phyloP scores from a whole-genome alignment of 2,888 invertebrate genomes.

The Drosophila austrosaltans region DNA sequence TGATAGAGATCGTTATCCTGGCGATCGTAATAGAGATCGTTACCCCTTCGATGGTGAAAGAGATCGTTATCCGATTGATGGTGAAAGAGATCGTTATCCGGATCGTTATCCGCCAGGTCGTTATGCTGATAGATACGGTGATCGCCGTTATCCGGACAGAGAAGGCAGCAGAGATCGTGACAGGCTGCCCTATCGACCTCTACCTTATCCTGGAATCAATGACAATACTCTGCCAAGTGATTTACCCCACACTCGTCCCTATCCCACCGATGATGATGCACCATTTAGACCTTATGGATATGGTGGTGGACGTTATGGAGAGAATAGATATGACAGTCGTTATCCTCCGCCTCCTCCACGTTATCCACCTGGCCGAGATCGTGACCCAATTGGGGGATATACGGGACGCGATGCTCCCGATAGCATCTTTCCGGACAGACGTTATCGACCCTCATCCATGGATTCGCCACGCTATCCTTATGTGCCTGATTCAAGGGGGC shows the following conservation, averaged over 20 bases:
- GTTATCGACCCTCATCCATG: slow-evolving; percentile 82
- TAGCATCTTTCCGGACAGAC: slow-evolving; percentile 83
- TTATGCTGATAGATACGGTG: slow-evolving; percentile 54
- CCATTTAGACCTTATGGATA: slow-evolving; percentile 80
- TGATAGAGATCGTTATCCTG: slow-evolving; percentile 77
- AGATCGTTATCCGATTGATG: slow-evolving; percentile 56
- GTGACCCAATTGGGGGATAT: slow-evolving; percentile 77
- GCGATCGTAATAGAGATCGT: slow-evolving; percentile 69
- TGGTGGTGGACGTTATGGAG: slow-evolving; percentile 75
- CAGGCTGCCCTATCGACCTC: slow-evolving; percentile 71
- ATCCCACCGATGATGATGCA: slow-evolving; percentile 77
- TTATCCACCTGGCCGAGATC: slow-evolving; percentile 78
- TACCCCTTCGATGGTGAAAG: slow-evolving; percentile 66
- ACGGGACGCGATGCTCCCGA: slow-evolving; percentile 81
- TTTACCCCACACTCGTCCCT: slow-evolving; percentile 82
- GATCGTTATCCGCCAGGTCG: slow-evolving; percentile 58
- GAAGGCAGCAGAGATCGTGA: slow-evolving; percentile 54
- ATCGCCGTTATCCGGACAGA: slow-evolving; percentile 60
- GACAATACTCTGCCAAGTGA: slow-evolving; percentile 81
- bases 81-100: slow-evolving; percentile 64
- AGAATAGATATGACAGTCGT: slow-evolving; percentile 76
- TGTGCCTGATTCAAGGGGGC: slow-evolving; percentile 61
- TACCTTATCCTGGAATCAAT: slow-evolving; percentile 79
- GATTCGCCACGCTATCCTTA: slow-evolving; percentile 83
- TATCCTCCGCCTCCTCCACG: slow-evolving; percentile 69